Percentiles rank a stretch among this genome's conserved stretches.
phyloP scores from a whole-genome alignment of 2,888 invertebrate genomes.

The Clivina fossor region DNA sequence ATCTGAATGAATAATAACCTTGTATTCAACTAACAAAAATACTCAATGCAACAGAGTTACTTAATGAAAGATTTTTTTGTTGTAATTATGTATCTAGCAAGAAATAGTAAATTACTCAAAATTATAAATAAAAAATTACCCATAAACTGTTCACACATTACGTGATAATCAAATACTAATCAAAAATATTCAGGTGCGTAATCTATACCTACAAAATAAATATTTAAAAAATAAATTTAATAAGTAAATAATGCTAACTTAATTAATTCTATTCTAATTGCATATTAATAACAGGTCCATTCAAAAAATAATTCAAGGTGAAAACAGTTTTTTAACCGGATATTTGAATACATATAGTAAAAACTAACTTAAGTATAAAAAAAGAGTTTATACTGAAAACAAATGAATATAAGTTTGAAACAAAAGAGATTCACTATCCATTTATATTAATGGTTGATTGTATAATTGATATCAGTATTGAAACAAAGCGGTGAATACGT shows the following conservation, averaged over 20 bases:
- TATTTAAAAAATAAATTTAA: slow-evolving; percentile 30
- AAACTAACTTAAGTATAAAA: slow-evolving; percentile 14
- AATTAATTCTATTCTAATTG: slow-evolving; percentile 28
- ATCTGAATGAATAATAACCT: too few relatives aligned
- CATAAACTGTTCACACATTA: slow-evolving; percentile 6
- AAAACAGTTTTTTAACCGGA: slow-evolving; percentile 14
- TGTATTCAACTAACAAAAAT: too few relatives aligned
- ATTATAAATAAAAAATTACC: slow-evolving; percentile 1
- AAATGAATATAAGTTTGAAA: slow-evolving; percentile 14
- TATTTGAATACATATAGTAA: slow-evolving; percentile 18
- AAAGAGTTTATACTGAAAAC: too few relatives aligned
- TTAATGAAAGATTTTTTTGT: too few relatives aligned
- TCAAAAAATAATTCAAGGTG: slow-evolving; percentile 22
- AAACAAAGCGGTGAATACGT: slow-evolving; percentile 43
- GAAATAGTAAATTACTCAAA: slow-evolving; percentile 15
- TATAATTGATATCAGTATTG: slow-evolving; percentile 13
- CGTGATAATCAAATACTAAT: slow-evolving; percentile 15
- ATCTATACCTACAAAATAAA: slow-evolving; percentile 26
- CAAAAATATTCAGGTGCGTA: slow-evolving; percentile 6
- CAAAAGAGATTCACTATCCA: slow-evolving; percentile 24
- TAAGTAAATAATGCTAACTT: slow-evolving; percentile 29
- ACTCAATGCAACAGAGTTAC: too few relatives aligned
- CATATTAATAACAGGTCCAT: slow-evolving; percentile 28
- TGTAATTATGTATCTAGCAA: slow-evolving; percentile 5
- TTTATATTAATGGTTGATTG: slow-evolving; percentile 26